Conservation (phyloP, 2,113 vertebrate species). For the Zosterops hypoxanthus region DNA sequence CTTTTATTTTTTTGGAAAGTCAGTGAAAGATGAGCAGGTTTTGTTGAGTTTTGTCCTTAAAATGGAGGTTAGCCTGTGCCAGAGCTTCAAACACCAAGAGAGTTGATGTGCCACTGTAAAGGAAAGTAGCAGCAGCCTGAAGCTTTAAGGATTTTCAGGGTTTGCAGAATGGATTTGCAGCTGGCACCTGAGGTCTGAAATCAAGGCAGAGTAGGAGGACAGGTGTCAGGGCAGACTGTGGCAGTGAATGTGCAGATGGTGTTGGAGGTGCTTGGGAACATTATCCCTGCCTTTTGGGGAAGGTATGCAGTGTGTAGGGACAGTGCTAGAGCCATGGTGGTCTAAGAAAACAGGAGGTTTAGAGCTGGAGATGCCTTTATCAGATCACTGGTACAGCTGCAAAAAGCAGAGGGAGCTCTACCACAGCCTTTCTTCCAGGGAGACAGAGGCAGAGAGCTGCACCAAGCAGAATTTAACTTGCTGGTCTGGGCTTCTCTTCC, state of each 20-base stretch:
- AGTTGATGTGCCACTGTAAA: background rate
- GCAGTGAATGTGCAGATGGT: background rate
- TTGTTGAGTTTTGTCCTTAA: background rate
- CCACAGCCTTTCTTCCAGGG: background rate
- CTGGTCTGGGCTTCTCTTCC: background rate
- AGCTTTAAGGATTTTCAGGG: background rate
- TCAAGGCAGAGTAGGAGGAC: background rate
- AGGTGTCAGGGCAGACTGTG: background rate
- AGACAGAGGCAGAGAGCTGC: background rate
- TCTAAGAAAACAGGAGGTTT: background rate
- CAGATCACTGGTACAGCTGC: background rate
- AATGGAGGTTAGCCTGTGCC: background rate
- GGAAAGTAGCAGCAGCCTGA: background rate
- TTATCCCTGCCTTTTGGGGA: background rate
- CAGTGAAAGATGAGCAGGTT: background rate
- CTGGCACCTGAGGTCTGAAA: background rate
- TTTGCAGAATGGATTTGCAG: background rate
- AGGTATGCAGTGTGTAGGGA: background rate
- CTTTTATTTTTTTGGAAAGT: background rate
- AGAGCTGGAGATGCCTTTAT: background rate
- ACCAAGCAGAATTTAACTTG: background rate
- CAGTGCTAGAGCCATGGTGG: rapidly evolving
- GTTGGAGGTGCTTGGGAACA: background rate
- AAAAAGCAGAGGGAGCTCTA: background rate
- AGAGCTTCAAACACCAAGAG: background rate